These are phyloP conservation scores for Chunga burmeisteri DNA, from an alignment of 2,113 vertebrate genomes.

Conservation along the genomic window DNA sequence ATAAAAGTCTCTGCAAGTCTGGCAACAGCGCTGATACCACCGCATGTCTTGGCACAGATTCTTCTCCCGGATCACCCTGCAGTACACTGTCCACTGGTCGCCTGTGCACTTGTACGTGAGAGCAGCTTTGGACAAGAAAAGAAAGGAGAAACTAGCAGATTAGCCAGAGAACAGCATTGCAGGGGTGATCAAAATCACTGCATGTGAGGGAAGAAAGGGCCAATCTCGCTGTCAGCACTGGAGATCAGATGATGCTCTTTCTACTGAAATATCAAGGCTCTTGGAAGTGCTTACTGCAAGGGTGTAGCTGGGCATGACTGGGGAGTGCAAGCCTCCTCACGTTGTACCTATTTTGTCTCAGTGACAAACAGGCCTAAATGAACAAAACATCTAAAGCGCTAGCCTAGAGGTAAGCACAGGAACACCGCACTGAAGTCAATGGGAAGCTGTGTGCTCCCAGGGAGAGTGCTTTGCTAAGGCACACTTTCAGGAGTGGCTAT, in stretches of 20 bases:
- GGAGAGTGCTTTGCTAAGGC: background rate
- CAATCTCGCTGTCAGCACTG: background rate
- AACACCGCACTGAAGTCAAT: background rate
- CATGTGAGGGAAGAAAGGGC: background rate
- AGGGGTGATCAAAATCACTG: background rate
- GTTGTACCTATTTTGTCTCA: background rate
- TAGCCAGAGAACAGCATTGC: background rate
- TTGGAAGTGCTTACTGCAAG: background rate
- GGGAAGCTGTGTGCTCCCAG: background rate
- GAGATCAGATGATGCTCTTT: background rate
- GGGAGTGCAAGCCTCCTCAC: background rate
- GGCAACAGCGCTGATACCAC: slow-evolving; percentile 96
- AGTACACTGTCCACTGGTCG: slow-evolving; percentile 96
- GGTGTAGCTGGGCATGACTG: background rate
- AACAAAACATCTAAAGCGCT: background rate
- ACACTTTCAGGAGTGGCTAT: background rate
- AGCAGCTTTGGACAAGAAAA: slow-evolving; percentile 78
- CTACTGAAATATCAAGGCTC: background rate
- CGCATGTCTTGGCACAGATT: slow-evolving; percentile 95
- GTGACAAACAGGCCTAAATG: background rate
- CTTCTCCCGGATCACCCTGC: slow-evolving; percentile 90
- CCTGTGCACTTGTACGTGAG: slow-evolving; percentile 93
- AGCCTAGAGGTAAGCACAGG: background rate
- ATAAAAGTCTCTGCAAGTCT: slow-evolving; percentile 96
- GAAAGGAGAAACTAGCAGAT: slow-evolving; percentile 9